Conservation (phyloP, 2,113 vertebrate species). For the Phrynocephalus versicolor region DNA sequence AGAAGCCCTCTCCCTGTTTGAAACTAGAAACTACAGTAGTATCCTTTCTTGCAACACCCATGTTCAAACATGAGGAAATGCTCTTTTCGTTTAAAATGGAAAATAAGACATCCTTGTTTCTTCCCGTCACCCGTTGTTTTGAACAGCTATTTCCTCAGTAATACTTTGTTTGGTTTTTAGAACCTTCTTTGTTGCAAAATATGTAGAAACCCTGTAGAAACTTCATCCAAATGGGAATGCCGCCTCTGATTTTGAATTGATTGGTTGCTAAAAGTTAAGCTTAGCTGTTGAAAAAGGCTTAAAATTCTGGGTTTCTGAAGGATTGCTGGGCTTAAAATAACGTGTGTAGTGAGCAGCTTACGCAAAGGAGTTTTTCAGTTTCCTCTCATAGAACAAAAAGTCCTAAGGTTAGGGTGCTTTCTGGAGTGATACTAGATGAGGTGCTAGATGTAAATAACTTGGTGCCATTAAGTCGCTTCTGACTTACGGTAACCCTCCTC, state of each 20-base stretch:
- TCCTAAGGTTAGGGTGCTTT: background rate
- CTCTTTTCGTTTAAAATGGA: background rate
- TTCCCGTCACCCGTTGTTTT: background rate
- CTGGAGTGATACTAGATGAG: background rate
- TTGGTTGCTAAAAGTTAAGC: background rate
- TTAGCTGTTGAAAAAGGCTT: background rate
- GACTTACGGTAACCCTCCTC: too few relatives aligned
- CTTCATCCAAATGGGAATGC: background rate
- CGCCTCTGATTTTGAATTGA: background rate
- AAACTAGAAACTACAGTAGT: background rate
- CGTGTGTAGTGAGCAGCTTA: background rate
- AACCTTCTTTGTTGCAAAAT: background rate
- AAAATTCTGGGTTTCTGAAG: too few relatives aligned
- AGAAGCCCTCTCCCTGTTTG: background rate
- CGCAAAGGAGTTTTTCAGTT: background rate
- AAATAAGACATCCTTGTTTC: background rate
- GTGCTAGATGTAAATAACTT: background rate
- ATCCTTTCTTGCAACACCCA: background rate
- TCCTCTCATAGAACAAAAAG: background rate
- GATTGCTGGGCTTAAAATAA: background rate
- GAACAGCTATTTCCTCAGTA: too few relatives aligned
- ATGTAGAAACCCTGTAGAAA: background rate
- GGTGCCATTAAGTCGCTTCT: too few relatives aligned
- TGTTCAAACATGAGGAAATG: background rate
- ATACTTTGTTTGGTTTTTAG: background rate